These are phyloP conservation scores for Stenotaenia linearis DNA, from an alignment of 2,888 invertebrate species.

Conservation along the genomic window DNA sequence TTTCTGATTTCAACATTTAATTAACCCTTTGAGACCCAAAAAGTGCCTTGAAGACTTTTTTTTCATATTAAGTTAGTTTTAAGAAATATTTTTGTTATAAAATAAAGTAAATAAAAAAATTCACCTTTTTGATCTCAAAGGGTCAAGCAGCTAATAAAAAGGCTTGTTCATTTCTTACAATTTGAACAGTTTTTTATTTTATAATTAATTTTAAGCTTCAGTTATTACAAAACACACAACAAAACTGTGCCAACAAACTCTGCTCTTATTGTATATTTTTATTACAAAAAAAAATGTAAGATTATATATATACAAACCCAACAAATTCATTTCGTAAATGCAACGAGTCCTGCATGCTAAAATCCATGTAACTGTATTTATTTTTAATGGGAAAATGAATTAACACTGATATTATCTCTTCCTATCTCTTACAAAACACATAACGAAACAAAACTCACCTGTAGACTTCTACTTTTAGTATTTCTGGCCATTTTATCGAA, in stretches of 20 bases:
- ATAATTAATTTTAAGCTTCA: not conserved
- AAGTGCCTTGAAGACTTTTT: no score
- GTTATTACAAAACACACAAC: not conserved
- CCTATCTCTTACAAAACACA: no score
- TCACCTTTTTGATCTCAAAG: conserved; percentile 29
- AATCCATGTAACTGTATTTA: not conserved
- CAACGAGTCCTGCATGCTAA: not conserved
- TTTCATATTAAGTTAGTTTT: no score
- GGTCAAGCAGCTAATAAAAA: not conserved
- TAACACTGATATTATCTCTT: not conserved
- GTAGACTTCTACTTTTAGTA: no score
- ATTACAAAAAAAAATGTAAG: not conserved
- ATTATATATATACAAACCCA: not conserved
- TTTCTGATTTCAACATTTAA: not conserved
- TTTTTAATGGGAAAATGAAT: not conserved
- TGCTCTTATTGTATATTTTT: not conserved
- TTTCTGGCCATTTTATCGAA: not conserved
- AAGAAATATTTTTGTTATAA: not conserved
- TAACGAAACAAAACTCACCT: no score
- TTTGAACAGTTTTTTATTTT: no score
- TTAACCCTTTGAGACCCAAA: conserved; percentile 27
- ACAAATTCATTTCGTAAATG: not conserved
- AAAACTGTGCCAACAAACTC: not conserved
- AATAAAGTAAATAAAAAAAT: not conserved
- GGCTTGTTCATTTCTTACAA: not conserved